A percentile compares a stretch with the other conserved stretches of the same genome.
Evolutionary conservation across 2,113 vertebrate species (phyloP).

Genomic region (Corythoichthys intestinalis): DNA sequence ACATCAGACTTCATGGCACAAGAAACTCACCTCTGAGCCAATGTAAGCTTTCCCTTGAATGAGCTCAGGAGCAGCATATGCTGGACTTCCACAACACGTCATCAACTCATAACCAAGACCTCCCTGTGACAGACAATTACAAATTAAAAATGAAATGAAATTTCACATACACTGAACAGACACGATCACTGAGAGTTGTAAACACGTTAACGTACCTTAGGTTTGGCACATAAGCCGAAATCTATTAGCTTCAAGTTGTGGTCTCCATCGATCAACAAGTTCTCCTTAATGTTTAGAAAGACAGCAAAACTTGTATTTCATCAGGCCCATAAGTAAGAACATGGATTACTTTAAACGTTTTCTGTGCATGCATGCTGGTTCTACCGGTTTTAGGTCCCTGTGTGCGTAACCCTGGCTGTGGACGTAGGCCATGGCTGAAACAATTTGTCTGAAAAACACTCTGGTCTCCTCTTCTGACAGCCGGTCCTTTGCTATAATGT

Average conservation of each 20-base stretch:
- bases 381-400: constrained; percentile 91
- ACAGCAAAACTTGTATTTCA: constrained; percentile 5
- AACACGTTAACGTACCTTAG: constrained; percentile 76
- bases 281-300: constrained; percentile 76
- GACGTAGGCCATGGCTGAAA: constrained; percentile 88
- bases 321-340: background rate
- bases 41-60: constrained; percentile 93
- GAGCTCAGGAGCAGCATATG: constrained; percentile 92
- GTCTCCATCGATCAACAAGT: constrained; percentile 86
- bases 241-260: constrained; percentile 94
- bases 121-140: constrained; percentile 64
- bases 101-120: constrained; percentile 84
- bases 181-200: background rate
- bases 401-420: constrained; percentile 93
- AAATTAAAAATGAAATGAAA: no score
- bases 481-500: constrained; percentile 89
- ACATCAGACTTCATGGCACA: constrained; percentile 14
- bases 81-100: constrained; percentile 93
- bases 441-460: constrained; percentile 89
- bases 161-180: no score
- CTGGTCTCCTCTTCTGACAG: constrained; percentile 88
- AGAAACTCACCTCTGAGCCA: constrained; percentile 83
- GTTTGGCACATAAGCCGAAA: constrained; percentile 94
- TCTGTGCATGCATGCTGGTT: background rate
- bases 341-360: background rate